phyloP scores from a whole-genome alignment of 2,113 vertebrate genomes.

The Hiodon alosoides region DNA sequence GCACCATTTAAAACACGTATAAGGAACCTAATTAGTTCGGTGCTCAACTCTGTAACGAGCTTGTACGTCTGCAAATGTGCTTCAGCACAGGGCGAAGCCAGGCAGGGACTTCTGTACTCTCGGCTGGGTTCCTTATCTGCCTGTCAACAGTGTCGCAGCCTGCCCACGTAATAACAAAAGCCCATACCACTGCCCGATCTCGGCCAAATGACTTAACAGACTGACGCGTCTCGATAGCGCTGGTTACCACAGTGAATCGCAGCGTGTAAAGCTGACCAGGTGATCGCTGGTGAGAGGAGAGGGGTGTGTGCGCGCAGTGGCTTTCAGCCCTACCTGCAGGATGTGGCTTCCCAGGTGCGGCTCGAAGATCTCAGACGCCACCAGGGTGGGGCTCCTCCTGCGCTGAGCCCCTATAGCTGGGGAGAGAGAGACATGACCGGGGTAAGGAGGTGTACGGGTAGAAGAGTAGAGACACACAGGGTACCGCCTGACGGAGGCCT shows the following conservation, averaged over 20 bases:
- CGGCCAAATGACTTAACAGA: not conserved
- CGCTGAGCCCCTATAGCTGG: conserved; percentile 92
- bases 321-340: conserved; percentile 78
- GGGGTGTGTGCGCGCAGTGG: not conserved
- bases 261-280: not conserved
- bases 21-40: not conserved
- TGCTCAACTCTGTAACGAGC: not conserved
- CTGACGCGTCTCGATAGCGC: too few relatives aligned
- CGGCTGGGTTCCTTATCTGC: not conserved
- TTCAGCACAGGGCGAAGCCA: not conserved
- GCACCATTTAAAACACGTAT: conserved; percentile 19
- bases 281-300: not conserved
- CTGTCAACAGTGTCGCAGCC: not conserved
- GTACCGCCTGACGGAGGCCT: not conserved
- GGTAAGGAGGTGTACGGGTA: not conserved
- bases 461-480: not conserved
- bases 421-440: conserved; percentile 32
- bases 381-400: conserved; percentile 81
- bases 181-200: not conserved
- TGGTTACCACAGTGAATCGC: not conserved
- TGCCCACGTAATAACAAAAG: not conserved
- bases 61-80: not conserved
- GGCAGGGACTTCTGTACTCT: not conserved
- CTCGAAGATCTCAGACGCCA: conserved; percentile 92
- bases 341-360: conserved; percentile 98